Evolutionary conservation across 1,140 invertebrate species (phyloP).

Genomic region (Bombus consobrinus): DNA sequence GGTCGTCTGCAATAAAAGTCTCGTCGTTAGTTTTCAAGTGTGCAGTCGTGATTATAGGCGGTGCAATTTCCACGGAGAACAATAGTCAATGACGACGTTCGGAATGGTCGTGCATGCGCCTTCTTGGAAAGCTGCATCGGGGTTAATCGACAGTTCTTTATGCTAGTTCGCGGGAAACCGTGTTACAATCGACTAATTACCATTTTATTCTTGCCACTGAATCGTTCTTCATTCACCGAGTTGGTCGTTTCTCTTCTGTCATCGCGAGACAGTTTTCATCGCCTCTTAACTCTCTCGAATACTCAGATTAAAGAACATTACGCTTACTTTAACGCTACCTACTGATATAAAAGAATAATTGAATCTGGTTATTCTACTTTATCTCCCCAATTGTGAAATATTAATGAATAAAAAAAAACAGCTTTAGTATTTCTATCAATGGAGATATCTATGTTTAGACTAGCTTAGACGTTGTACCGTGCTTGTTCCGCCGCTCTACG

Average conservation of each 20-base stretch:
- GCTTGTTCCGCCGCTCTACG: too few relatives aligned
- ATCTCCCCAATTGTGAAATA: too few relatives aligned
- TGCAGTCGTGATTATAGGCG: conserved; percentile 22
- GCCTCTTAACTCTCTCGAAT: too few relatives aligned
- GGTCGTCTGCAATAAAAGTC: conserved; percentile 25
- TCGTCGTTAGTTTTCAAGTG: conserved; percentile 38
- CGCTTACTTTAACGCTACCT: neutral
- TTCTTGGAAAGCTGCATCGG: conserved; percentile 45
- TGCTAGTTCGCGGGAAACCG: conserved; percentile 36
- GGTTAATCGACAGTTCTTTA: conserved; percentile 59
- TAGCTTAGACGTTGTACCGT: too few relatives aligned
- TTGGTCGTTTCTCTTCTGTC: neutral
- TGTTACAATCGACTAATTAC: conserved; percentile 35
- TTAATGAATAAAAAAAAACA: too few relatives aligned
- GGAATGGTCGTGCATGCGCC: neutral
- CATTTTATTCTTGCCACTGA: conserved; percentile 26
- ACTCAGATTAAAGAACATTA: neutral
- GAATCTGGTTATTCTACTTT: neutral
- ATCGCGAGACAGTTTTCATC: neutral
- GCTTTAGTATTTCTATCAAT: too few relatives aligned
- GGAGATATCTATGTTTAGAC: too few relatives aligned
- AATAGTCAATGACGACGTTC: neutral
- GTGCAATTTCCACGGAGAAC: conserved; percentile 39
- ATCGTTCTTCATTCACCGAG: neutral
- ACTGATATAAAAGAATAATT: neutral